Conservation (phyloP, 1,140 invertebrate species). For the Colletes gigas region DNA sequence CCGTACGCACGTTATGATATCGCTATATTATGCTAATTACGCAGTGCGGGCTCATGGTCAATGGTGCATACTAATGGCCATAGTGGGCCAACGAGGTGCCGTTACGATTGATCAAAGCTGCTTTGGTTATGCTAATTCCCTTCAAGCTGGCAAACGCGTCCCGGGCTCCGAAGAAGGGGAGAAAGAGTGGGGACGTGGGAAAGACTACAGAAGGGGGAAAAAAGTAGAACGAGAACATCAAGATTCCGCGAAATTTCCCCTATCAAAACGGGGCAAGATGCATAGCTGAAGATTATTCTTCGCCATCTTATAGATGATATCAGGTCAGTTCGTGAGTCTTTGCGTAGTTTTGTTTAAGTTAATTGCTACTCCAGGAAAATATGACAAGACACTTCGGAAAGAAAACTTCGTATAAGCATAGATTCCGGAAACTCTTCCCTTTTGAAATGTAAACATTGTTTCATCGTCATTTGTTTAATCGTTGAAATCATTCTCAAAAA, state of each 20-base stretch:
- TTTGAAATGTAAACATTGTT: no score
- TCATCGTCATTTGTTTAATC: no score
- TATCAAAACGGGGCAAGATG: background rate
- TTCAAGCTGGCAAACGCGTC: slow-evolving; percentile 53
- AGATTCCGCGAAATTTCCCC: slow-evolving; percentile 8
- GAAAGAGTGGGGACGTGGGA: background rate
- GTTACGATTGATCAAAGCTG: slow-evolving; percentile 77
- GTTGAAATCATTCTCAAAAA: no score
- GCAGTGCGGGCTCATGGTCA: slow-evolving; percentile 66
- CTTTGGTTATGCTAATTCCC: slow-evolving; percentile 74
- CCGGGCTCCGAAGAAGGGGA: slow-evolving; percentile 1
- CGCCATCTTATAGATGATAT: no score
- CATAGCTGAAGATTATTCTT: background rate
- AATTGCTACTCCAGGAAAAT: no score
- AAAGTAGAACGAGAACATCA: slow-evolving; percentile 30
- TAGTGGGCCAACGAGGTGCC: slow-evolving; percentile 62
- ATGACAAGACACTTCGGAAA: no score
- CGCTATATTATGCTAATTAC: slow-evolving; percentile 76
- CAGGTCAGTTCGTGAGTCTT: no score
- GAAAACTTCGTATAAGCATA: no score
- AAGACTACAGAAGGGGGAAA: background rate
- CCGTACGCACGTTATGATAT: slow-evolving; percentile 70
- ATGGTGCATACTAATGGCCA: slow-evolving; percentile 73
- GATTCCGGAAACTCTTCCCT: no score
- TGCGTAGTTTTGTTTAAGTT: no score